Evolutionary conservation across 2,888 invertebrate species (phyloP).

Genomic region (Phalera bucephala): DNA sequence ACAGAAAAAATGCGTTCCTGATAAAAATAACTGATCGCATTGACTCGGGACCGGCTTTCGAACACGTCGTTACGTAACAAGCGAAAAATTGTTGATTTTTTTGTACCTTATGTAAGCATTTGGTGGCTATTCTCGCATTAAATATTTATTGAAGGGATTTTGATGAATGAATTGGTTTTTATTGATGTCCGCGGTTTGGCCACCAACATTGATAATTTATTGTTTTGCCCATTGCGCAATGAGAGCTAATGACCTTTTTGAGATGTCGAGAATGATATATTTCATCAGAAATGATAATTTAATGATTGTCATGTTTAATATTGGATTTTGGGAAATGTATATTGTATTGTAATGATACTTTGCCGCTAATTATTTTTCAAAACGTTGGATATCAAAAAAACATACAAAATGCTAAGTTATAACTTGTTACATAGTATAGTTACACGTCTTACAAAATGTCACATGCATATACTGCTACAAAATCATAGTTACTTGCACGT

Average conservation of each 20-base stretch:
- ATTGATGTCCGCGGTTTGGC: not conserved
- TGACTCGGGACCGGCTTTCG: slow-evolving; percentile 18
- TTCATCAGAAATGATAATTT: too few relatives aligned
- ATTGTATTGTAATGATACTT: too few relatives aligned
- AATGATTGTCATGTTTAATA: too few relatives aligned
- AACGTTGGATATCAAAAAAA: too few relatives aligned
- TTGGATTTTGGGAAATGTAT: too few relatives aligned
- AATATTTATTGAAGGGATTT: slow-evolving; percentile 8
- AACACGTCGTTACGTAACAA: slow-evolving; percentile 17
- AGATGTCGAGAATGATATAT: not conserved
- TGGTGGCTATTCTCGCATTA: slow-evolving; percentile 4
- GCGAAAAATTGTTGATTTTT: slow-evolving; percentile 12
- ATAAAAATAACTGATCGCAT: slow-evolving; percentile 32
- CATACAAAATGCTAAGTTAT: too few relatives aligned
- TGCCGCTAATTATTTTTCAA: too few relatives aligned
- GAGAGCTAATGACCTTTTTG: not conserved
- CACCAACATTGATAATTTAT: not conserved
- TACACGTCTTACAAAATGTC: too few relatives aligned
- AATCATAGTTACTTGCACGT: too few relatives aligned
- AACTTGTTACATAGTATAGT: too few relatives aligned
- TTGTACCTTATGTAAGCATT: slow-evolving; percentile 7
- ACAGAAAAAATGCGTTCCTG: slow-evolving; percentile 30
- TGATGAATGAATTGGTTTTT: slow-evolving; percentile 5
- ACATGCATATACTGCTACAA: too few relatives aligned
- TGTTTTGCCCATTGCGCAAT: not conserved